Percentiles rank a stretch among this genome's conserved stretches.
Evolutionary conservation across 1,140 invertebrate species (phyloP).

Genomic region (Nephila pilipes): DNA sequence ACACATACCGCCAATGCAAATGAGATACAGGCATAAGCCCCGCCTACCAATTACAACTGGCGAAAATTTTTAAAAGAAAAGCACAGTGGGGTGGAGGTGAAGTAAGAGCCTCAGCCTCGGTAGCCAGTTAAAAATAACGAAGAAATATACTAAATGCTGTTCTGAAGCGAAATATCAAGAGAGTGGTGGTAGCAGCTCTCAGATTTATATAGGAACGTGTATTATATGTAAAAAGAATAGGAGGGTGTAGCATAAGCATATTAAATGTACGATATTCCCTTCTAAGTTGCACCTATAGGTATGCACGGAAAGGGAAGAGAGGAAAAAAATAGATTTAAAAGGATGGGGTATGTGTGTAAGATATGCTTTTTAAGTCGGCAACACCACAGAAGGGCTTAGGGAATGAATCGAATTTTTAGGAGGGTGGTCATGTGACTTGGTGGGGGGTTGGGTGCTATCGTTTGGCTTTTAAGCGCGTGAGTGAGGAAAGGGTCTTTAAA

Average conservation of each 20-base stretch:
- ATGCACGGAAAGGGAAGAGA: neutral
- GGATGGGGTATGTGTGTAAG: conserved; percentile 24
- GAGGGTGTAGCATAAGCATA: conserved; percentile 59
- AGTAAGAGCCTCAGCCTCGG: neutral
- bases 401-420: conserved; percentile 62
- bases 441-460: neutral
- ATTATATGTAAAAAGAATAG: neutral
- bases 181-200: neutral
- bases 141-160: conserved; percentile 53
- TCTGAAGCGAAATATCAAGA: neutral
- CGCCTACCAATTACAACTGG: conserved; percentile 65
- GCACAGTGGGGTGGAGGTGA: neutral
- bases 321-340: conserved; percentile 57
- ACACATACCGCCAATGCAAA: conserved; percentile 58
- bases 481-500: conserved; percentile 19
- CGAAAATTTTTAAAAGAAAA: conserved; percentile 61
- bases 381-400: conserved; percentile 55
- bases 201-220: conserved; percentile 28
- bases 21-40: conserved; percentile 51
- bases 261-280: conserved; percentile 50
- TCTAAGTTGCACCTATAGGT: conserved; percentile 28
- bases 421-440: conserved; percentile 40
- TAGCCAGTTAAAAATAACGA: conserved; percentile 72
- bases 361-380: conserved; percentile 34
- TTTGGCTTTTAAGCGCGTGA: neutral